Evolutionary conservation across 2,113 vertebrate genomes (phyloP).

Genomic region (Bos javanicus): DNA sequence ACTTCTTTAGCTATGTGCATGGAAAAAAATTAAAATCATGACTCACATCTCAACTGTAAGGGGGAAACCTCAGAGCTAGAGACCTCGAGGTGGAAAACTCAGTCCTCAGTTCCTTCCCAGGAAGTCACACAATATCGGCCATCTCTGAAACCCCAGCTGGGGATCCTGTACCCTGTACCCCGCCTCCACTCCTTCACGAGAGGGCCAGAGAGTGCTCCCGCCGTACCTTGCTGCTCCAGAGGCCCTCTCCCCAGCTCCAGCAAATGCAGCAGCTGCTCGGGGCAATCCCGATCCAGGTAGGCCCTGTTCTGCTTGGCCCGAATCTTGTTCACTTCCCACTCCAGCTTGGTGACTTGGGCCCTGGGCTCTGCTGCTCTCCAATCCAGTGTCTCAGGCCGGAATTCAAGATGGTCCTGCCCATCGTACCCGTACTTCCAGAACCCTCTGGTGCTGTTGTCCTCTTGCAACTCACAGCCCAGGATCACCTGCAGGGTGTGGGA

Average conservation of each 20-base stretch:
- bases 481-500: slow-evolving; percentile 69
- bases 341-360: slow-evolving; percentile 57
- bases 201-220: rapidly evolving
- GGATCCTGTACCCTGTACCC: rapidly evolving
- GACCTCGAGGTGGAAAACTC: neutral
- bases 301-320: slow-evolving; percentile 53
- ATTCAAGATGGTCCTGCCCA: slow-evolving; percentile 45
- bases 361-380: slow-evolving; percentile 47
- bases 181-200: rapidly evolving
- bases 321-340: slow-evolving; percentile 53
- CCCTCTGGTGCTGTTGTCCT: slow-evolving; percentile 51
- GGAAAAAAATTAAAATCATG: neutral
- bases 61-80: neutral
- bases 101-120: neutral
- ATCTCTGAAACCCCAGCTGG: neutral
- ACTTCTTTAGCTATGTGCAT: neutral
- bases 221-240: slow-evolving; percentile 47
- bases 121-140: rapidly evolving
- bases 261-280: neutral
- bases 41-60: neutral
- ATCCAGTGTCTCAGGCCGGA: slow-evolving; percentile 35
- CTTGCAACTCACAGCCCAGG: slow-evolving; percentile 58
- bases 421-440: slow-evolving; percentile 64
- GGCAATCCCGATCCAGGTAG: slow-evolving; percentile 60
- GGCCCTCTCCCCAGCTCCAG: slow-evolving; percentile 5